A percentile compares a stretch with the other conserved stretches of the same genome.
Evolutionary conservation across 2,113 vertebrate species (phyloP).

Genomic region (Mesembrinibis cayennensis): DNA sequence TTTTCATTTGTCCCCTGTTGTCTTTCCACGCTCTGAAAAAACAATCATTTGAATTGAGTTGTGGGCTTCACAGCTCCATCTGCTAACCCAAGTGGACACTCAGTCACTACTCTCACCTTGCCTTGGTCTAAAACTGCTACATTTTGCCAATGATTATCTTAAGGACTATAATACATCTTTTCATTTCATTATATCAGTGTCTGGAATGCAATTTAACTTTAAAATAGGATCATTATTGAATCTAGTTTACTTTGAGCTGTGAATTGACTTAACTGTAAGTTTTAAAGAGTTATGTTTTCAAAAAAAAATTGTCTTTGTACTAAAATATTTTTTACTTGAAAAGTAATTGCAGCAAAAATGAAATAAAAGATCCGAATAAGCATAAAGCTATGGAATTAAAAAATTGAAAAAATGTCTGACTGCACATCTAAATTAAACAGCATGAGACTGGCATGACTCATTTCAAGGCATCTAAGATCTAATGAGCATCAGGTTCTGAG

Average conservation of each 20-base stretch:
- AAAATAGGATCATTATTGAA: conserved; percentile 60
- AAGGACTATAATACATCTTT: conserved; percentile 22
- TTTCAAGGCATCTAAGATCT: conserved; percentile 47
- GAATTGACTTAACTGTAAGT: conserved; percentile 38
- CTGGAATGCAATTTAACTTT: conserved; percentile 58
- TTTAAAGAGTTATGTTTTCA: background rate
- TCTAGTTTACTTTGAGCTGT: conserved; percentile 58
- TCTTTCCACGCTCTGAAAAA: conserved; percentile 2
- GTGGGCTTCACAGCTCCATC: background rate
- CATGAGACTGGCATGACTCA: background rate
- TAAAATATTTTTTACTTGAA: background rate
- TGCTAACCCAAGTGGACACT: background rate
- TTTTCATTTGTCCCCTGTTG: background rate
- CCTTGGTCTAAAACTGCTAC: background rate
- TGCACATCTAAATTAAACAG: background rate
- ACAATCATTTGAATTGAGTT: conserved; percentile 19
- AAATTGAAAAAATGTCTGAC: background rate
- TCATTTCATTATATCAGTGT: conserved; percentile 37
- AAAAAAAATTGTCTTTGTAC: conserved; percentile 30
- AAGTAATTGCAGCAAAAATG: background rate
- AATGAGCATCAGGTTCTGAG: background rate
- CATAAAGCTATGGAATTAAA: conserved; percentile 23
- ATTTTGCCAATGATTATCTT: conserved; percentile 34
- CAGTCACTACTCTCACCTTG: background rate
- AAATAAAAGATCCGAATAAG: conserved; percentile 19